Conservation (phyloP, 2,888 invertebrate genomes). For the Drosophila tripunctata region DNA sequence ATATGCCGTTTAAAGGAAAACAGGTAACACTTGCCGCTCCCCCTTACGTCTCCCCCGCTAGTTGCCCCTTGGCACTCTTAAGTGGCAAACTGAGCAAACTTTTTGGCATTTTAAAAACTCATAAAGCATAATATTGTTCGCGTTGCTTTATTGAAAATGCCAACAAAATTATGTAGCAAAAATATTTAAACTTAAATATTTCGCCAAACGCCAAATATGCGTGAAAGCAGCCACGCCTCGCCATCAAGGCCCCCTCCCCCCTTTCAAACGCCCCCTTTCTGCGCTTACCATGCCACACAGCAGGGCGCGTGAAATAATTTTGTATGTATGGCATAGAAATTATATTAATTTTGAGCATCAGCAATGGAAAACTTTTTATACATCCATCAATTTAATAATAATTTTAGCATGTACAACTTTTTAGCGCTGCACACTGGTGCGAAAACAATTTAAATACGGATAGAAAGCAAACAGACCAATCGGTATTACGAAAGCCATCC, state of each 20-base stretch:
- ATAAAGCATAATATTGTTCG: slow-evolving; percentile 39
- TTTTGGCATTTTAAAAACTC: slow-evolving; percentile 60
- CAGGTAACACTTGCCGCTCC: slow-evolving; percentile 49
- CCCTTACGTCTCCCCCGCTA: slow-evolving; percentile 7
- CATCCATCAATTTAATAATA: slow-evolving; percentile 56
- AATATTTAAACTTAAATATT: slow-evolving; percentile 25
- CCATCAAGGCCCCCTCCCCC: neutral
- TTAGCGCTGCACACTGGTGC: slow-evolving; percentile 24
- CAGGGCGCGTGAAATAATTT: slow-evolving; percentile 33
- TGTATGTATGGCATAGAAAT: slow-evolving; percentile 35
- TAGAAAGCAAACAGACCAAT: neutral
- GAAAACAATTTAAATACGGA: neutral
- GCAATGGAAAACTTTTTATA: slow-evolving; percentile 21
- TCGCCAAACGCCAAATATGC: slow-evolving; percentile 24
- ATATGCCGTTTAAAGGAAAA: slow-evolving; percentile 34
- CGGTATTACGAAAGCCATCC: neutral
- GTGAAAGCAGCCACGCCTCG: slow-evolving; percentile 14
- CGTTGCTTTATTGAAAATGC: slow-evolving; percentile 34
- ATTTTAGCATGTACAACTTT: slow-evolving; percentile 27
- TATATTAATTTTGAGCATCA: slow-evolving; percentile 27
- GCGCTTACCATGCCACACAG: neutral
- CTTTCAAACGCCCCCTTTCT: too few species aligned
- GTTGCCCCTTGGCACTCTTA: neutral
- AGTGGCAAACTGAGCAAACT: slow-evolving; percentile 33
- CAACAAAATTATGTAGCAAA: slow-evolving; percentile 32